Base-by-base conservation (phyloP, 2,113 vertebrate genomes). In the Podarcis cretensis region DNA sequence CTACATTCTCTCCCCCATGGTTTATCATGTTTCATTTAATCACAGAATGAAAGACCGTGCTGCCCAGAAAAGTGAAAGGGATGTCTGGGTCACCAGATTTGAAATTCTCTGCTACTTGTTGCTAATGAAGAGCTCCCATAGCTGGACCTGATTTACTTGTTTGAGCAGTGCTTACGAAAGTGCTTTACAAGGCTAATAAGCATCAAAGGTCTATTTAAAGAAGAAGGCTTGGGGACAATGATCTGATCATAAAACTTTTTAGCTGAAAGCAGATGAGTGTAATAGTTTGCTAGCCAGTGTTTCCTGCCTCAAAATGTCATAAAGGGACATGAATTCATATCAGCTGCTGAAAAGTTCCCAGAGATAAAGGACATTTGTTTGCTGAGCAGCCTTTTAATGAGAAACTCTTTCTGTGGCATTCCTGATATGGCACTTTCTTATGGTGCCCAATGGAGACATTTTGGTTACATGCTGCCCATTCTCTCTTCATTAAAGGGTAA, bases 331-430 rank as follows among this genome's bases (percentile, higher is more conserved):
- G 21, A 69, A 57, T 69, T 79, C 80, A 18, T 54, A 27, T 57
- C 40, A 69, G 13, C 27, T 74, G 80, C 40, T 79, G 65, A 68
- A 48, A 68, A 32, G 12, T 7, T 86, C 14, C 27, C 37, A 86
- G 20, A 35, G 30, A 32, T 66, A 48, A 25, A 80, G 30, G 10
- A 21, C 23, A 16, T 79, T 40, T 30, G 54, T 87, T 69, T 79
- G 21, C 40, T 69, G 79, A 87, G 43, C 32, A 87, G 54, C 65
- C 30, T 43, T 21, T 86, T 86, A 79, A 87, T 87, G 40, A 80
- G 76, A 27, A 69, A 80, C 32, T 32, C 23, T 23, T 69, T 37
- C 65, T 5, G 3, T 57, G 71, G n/a, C 43, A 65, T 57, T 37
- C 54, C 43, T 71, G 35, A 81, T 35, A 2, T 87, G 69, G 13